A percentile compares a stretch with the other conserved stretches of the same genome.
These are phyloP conservation scores for Macropis europaea DNA, from an alignment of 2,888 invertebrate genomes.

Conservation along the genomic window DNA sequence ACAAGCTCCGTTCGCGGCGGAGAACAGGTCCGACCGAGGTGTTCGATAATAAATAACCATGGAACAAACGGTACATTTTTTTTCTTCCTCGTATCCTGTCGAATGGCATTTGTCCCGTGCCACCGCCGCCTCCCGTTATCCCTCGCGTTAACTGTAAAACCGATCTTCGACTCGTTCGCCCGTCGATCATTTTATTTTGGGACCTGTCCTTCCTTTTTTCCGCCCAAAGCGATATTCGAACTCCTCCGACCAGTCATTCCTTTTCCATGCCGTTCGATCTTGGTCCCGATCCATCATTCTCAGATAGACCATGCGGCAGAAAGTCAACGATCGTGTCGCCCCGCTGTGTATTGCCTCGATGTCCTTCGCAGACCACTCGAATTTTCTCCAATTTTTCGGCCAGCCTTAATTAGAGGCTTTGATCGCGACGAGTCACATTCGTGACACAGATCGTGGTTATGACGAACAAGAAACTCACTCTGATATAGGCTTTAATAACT, in stretches of 20 bases:
- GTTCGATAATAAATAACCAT: background rate
- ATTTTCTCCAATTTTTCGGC: background rate
- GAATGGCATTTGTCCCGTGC: conserved; percentile 13
- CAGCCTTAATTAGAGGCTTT: too few species aligned
- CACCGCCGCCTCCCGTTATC: conserved; percentile 37
- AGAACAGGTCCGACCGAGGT: background rate
- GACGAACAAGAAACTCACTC: too few species aligned
- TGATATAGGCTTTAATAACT: too few species aligned
- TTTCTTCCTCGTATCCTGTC: background rate
- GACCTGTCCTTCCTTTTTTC: background rate
- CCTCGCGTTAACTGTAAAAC: conserved; percentile 46
- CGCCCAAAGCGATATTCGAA: too few species aligned
- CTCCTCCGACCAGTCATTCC: too few species aligned
- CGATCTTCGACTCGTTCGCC: conserved; percentile 18
- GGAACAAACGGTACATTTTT: conserved; percentile 16
- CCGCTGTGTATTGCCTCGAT: background rate
- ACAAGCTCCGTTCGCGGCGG: background rate
- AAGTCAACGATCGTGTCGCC: conserved; percentile 18
- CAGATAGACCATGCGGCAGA: background rate
- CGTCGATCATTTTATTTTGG: conserved; percentile 41
- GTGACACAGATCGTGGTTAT: too few species aligned
- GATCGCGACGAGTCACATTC: too few species aligned
- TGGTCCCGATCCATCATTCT: conserved; percentile 24
- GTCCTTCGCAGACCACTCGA: background rate
- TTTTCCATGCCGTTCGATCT: background rate